A percentile compares a stretch with the other conserved stretches of the same genome.
Conservation (phyloP, 2,113 vertebrate genomes). For the Urocitellus parryii region DNA sequence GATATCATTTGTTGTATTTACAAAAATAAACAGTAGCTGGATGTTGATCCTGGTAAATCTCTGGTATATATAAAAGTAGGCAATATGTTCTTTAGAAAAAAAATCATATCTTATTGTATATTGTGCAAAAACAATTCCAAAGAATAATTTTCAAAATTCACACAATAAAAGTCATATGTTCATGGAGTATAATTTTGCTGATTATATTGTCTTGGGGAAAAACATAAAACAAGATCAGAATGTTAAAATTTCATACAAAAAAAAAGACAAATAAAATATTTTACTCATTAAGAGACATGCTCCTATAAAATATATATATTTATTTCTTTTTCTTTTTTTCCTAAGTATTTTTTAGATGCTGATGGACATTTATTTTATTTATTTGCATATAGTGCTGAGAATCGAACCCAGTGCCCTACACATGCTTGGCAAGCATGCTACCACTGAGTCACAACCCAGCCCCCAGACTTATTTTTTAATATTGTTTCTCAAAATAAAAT, state of each 20-base stretch:
- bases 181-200: background rate
- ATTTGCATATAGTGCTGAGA: too few relatives aligned
- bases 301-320: background rate
- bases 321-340: too few relatives aligned
- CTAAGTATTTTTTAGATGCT: too few relatives aligned
- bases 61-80: background rate
- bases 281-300: background rate
- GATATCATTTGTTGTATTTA: background rate
- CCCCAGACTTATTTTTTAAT: background rate
- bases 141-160: background rate
- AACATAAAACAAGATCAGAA: background rate
- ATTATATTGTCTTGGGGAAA: background rate
- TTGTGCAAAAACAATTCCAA: background rate
- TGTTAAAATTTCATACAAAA: constrained; percentile 21
- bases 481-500: constrained; percentile 38
- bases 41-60: background rate
- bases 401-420: too few relatives aligned
- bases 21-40: background rate
- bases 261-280: constrained; percentile 8
- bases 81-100: background rate
- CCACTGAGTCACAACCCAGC: too few relatives aligned
- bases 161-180: background rate
- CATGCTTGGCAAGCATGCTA: too few relatives aligned
- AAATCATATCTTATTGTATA: background rate
- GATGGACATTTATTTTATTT: too few relatives aligned